Conservation (phyloP, 2,888 invertebrate species). For the Aplocera efformata region DNA sequence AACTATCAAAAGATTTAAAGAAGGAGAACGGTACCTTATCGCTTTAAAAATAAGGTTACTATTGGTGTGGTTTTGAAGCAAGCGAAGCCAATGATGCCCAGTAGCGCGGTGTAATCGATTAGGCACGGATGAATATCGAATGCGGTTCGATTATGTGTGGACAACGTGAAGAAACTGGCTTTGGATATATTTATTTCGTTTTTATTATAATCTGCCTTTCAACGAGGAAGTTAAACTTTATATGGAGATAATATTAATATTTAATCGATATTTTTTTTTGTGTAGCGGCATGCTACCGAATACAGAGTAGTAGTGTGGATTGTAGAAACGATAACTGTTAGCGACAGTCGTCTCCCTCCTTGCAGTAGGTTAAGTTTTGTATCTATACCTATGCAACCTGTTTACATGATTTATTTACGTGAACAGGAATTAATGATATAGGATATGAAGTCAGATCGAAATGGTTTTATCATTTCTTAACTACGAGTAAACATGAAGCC, state of each 20-base stretch:
- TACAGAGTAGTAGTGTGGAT: too few species aligned
- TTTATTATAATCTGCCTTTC: slow-evolving; percentile 13
- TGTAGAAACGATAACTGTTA: too few species aligned
- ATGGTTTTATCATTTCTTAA: too few species aligned
- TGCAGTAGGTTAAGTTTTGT: too few species aligned
- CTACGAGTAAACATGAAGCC: too few species aligned
- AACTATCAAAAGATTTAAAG: slow-evolving; percentile 5
- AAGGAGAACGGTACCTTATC: not conserved
- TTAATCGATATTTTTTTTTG: not conserved
- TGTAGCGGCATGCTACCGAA: too few species aligned
- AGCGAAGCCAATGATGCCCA: slow-evolving; percentile 40
- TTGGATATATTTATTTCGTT: slow-evolving; percentile 20
- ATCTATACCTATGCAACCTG: too few species aligned
- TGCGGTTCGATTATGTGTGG: slow-evolving; percentile 43
- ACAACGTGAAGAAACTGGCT: slow-evolving; percentile 34
- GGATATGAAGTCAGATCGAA: too few species aligned
- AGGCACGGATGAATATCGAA: slow-evolving; percentile 45
- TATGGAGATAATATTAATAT: not conserved
- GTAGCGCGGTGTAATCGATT: slow-evolving; percentile 65
- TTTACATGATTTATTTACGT: too few species aligned
- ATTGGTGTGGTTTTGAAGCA: slow-evolving; percentile 1
- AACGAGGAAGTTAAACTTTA: not conserved
- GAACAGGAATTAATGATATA: too few species aligned
- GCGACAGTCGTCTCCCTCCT: too few species aligned
- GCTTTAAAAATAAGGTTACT: slow-evolving; percentile 2